Conservation (phyloP, 2,797 vertebrate genomes). For the Hozukius guyotensis region DNA sequence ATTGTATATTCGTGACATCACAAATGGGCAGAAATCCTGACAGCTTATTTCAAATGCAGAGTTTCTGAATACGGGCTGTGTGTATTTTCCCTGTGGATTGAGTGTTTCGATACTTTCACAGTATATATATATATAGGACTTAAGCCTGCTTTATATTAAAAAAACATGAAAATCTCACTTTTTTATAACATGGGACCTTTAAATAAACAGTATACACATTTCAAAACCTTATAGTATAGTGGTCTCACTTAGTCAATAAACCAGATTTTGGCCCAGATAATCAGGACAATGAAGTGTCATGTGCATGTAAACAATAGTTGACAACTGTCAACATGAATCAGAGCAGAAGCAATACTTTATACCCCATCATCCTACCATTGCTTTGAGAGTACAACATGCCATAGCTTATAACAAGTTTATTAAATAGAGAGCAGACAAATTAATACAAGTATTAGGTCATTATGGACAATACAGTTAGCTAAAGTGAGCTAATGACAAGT, state of each 20-base stretch:
- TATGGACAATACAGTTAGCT: rapidly evolving
- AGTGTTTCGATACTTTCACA: no score
- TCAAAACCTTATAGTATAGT: not conserved
- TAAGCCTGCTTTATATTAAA: no score
- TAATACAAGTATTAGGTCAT: rapidly evolving
- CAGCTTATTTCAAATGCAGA: no score
- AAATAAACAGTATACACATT: not conserved
- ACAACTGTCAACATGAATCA: not conserved
- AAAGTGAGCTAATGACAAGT: not conserved
- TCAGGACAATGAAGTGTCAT: no score
- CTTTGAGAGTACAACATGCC: rapidly evolving
- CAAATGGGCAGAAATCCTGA: no score
- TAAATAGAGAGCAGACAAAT: not conserved
- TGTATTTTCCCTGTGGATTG: no score
- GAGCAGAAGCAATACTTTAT: not conserved
- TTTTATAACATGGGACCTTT: not conserved
- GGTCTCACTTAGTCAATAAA: not conserved
- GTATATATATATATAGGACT: no score
- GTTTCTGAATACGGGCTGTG: no score
- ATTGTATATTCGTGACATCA: no score
- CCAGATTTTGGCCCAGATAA: not conserved
- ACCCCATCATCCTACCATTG: not conserved
- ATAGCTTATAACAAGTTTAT: not conserved
- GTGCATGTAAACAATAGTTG: not conserved
- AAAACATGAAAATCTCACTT: no score